Conservation (phyloP, 2,888 invertebrate genomes). For the Dorcus hopei region DNA sequence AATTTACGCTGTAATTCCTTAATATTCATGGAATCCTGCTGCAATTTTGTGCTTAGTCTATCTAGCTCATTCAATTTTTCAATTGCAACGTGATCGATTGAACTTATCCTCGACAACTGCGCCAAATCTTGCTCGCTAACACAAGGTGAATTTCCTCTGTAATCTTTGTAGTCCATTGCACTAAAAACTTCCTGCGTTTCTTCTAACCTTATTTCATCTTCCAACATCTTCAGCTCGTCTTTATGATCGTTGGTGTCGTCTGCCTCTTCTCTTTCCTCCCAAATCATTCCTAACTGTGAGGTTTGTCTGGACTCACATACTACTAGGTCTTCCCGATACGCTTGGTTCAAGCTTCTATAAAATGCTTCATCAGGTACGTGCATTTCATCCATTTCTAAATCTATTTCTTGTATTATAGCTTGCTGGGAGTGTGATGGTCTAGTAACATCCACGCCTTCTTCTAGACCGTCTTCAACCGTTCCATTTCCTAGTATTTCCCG, state of each 20-base stretch:
- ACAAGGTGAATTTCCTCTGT: constrained; percentile 70
- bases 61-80: constrained; percentile 77
- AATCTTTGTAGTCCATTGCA: constrained; percentile 75
- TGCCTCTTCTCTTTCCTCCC: constrained; percentile 78
- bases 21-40: constrained; percentile 74
- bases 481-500: constrained; percentile 65
- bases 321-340: constrained; percentile 77
- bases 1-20: constrained; percentile 71
- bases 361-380: constrained; percentile 77
- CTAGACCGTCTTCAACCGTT: constrained; percentile 63
- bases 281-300: constrained; percentile 80
- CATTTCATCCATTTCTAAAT: constrained; percentile 54
- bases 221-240: constrained; percentile 44
- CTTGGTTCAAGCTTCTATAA: constrained; percentile 83
- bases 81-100: constrained; percentile 73
- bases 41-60: constrained; percentile 70
- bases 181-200: constrained; percentile 67
- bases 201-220: constrained; percentile 54
- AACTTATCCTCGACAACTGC: constrained; percentile 70
- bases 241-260: constrained; percentile 54
- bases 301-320: constrained; percentile 57
- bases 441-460: constrained; percentile 61
- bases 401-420: constrained; percentile 43
- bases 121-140: constrained; percentile 76
- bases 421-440: constrained; percentile 38